Evolutionary conservation across 1,140 invertebrate species (phyloP).

Genomic region (Temnothorax longispinosus): DNA sequence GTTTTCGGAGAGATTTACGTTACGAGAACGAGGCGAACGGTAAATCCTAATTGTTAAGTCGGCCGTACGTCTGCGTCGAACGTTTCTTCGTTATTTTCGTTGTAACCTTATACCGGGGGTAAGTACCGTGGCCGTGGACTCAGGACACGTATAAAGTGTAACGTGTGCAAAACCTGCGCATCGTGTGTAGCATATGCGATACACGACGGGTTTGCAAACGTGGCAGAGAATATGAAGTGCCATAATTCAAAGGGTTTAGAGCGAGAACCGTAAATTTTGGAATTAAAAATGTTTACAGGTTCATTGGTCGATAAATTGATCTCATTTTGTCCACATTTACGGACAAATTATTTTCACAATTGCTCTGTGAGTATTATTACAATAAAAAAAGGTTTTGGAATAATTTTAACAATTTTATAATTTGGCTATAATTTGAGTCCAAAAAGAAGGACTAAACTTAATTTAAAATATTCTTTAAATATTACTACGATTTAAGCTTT

Average conservation of each 20-base stretch:
- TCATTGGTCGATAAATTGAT: slow-evolving; percentile 45
- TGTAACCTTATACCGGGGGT: slow-evolving; percentile 59
- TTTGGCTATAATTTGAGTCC: no score
- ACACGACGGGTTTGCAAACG: slow-evolving; percentile 67
- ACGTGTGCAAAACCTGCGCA: slow-evolving; percentile 65
- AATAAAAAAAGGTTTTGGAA: no score
- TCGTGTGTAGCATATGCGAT: neutral
- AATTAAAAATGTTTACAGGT: slow-evolving; percentile 57
- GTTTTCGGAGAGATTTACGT: slow-evolving; percentile 53
- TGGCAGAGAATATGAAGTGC: slow-evolving; percentile 37
- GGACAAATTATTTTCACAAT: neutral
- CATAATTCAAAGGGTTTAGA: slow-evolving; percentile 58
- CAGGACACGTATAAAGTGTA: slow-evolving; percentile 65
- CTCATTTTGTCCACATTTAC: neutral
- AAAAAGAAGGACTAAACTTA: no score
- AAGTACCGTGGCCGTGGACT: slow-evolving; percentile 51
- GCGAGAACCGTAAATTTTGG: slow-evolving; percentile 62
- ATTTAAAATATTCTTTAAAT: no score
- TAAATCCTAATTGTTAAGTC: slow-evolving; percentile 62
- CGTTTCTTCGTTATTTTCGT: slow-evolving; percentile 65
- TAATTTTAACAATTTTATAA: no score
- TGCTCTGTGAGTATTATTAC: no score
- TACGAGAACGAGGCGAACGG: slow-evolving; percentile 54
- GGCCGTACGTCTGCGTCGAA: slow-evolving; percentile 26
- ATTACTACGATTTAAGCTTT: no score